These are phyloP conservation scores for Cephus sareptanus DNA, from an alignment of 2,888 invertebrate genomes.

Conservation along the genomic window DNA sequence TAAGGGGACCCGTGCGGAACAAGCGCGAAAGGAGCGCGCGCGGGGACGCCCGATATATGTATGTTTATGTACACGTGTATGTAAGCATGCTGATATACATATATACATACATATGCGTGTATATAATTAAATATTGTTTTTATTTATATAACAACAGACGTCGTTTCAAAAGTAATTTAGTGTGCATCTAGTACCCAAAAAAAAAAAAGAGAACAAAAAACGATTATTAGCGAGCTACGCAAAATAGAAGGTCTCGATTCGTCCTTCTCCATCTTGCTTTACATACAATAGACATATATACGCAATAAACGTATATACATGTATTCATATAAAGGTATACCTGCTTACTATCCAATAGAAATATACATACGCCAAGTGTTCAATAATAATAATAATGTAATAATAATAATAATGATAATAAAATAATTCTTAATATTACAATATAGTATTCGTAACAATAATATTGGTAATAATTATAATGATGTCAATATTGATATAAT, in stretches of 20 bases:
- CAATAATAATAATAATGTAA: conserved; percentile 62
- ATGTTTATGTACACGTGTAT: conserved; percentile 48
- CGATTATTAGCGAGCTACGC: conserved; percentile 57
- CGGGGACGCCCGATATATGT: conserved; percentile 49
- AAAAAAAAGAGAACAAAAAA: conserved; percentile 53
- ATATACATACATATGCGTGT: conserved; percentile 45
- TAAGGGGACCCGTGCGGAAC: background rate
- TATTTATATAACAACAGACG: conserved; percentile 50
- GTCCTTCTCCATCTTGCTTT: conserved; percentile 34
- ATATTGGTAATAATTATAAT: conserved; percentile 50
- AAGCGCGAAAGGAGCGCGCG: background rate
- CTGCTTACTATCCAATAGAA: conserved; percentile 61
- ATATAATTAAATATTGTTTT: conserved; percentile 50
- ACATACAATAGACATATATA: conserved; percentile 38
- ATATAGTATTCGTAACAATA: conserved; percentile 60
- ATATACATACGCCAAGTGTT: conserved; percentile 61
- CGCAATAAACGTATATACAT: conserved; percentile 44
- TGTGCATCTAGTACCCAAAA: conserved; percentile 61
- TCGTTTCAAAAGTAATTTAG: conserved; percentile 53
- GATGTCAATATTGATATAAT: conserved; percentile 42
- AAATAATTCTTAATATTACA: conserved; percentile 42
- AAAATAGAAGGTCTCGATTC: conserved; percentile 64
- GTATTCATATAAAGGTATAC: conserved; percentile 55
- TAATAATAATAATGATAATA: conserved; percentile 11
- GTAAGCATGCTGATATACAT: conserved; percentile 41